Conservation (phyloP, 2,797 vertebrate species). For the Discoglossus pictus region DNA sequence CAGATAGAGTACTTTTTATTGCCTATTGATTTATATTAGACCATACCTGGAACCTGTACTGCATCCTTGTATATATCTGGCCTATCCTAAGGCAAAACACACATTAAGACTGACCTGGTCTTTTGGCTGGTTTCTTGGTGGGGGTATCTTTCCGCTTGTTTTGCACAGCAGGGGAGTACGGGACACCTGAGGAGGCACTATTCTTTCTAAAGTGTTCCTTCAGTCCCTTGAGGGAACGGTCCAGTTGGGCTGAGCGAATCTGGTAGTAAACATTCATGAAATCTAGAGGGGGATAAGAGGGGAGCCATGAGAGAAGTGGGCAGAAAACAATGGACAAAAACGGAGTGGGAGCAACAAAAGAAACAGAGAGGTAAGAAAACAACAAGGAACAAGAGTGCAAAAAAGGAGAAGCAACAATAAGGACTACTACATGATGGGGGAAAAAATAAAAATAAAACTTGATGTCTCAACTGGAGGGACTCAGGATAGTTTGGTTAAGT, state of each 20-base stretch:
- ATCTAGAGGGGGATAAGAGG: no score
- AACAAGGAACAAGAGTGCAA: not conserved
- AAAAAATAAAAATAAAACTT: no score
- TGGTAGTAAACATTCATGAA: slow-evolving; percentile 99
- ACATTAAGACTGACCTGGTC: slow-evolving; percentile 89
- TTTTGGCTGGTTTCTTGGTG: slow-evolving; percentile 90
- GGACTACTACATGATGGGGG: not conserved
- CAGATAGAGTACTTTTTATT: no score
- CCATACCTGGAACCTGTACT: no score
- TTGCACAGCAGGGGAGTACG: slow-evolving; percentile 93
- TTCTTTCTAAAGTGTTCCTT: slow-evolving; percentile 97
- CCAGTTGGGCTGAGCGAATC: slow-evolving; percentile 92
- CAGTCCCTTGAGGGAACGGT: slow-evolving; percentile 93
- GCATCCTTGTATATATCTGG: no score
- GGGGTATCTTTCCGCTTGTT: slow-evolving; percentile 97
- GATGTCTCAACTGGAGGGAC: no score
- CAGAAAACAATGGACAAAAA: not conserved
- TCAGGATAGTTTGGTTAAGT: no score
- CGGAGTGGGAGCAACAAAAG: not conserved
- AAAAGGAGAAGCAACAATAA: not conserved
- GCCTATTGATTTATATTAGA: no score
- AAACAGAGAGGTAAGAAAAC: not conserved
- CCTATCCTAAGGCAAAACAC: no score
- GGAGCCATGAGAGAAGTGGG: no score
- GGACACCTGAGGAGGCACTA: slow-evolving; percentile 85